Percentiles rank a stretch among this genome's conserved stretches.
Evolutionary conservation across 2,113 vertebrate genomes (phyloP).

Genomic region (Forbesichthys agassizii): DNA sequence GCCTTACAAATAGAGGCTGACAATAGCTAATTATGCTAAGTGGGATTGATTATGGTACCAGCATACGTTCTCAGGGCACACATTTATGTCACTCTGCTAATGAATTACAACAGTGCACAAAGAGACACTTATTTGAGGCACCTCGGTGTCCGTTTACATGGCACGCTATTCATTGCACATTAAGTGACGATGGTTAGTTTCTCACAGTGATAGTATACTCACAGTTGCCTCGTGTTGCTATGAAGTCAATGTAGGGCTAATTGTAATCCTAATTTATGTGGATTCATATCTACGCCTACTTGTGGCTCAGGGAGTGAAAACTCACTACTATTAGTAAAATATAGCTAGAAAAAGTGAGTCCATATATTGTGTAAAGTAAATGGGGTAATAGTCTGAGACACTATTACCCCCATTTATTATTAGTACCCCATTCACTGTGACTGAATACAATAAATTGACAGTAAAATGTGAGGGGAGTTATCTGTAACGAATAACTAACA

Average conservation of each 20-base stretch:
- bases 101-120: constrained; percentile 57
- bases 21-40: constrained; percentile 66
- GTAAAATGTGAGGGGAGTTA: background rate
- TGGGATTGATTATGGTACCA: constrained; percentile 54
- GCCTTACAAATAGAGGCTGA: constrained; percentile 51
- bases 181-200: constrained; percentile 4
- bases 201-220: constrained; percentile 13
- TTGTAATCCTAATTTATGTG: background rate
- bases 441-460: background rate
- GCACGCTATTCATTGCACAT: constrained; percentile 20
- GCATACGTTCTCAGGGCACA: constrained; percentile 58
- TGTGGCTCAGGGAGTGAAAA: too few relatives aligned
- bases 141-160: constrained; percentile 40
- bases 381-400: too few relatives aligned
- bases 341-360: too few relatives aligned
- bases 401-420: background rate
- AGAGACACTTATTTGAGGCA: constrained; percentile 41
- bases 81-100: constrained; percentile 51
- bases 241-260: constrained; percentile 1
- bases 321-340: too few relatives aligned
- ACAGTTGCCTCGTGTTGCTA: constrained; percentile 13
- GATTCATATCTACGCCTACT: background rate
- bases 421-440: too few relatives aligned
- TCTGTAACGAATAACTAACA: too few relatives aligned
- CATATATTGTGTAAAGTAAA: too few relatives aligned